Conservation (phyloP, 2,888 invertebrate species). For the Pheosia tremula region DNA sequence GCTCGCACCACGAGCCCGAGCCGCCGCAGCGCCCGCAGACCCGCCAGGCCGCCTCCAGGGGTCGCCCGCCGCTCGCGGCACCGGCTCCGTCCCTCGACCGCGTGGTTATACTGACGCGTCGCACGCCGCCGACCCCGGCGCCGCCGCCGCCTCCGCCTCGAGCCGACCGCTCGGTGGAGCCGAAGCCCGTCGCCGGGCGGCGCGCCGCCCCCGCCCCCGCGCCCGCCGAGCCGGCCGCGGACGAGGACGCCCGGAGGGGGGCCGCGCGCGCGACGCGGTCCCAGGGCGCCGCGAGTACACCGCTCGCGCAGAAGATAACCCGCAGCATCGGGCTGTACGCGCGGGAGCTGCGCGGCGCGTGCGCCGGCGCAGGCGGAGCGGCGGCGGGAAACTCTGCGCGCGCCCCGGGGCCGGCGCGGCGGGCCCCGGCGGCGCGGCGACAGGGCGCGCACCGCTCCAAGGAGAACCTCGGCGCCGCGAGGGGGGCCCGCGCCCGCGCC, state of each 20-base stretch:
- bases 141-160: constrained; percentile 38
- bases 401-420: constrained; percentile 73
- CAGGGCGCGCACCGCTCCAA: constrained; percentile 67
- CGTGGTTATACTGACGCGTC: constrained; percentile 66
- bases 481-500: constrained; percentile 61
- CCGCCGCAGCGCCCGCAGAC: constrained; percentile 59
- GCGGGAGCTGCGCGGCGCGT: constrained; percentile 53
- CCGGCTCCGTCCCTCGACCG: constrained; percentile 51
- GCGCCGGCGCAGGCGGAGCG: constrained; percentile 43
- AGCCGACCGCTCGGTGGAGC: constrained; percentile 26
- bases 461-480: constrained; percentile 73
- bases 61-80: constrained; percentile 29
- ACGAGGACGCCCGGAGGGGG: constrained; percentile 39
- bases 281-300: constrained; percentile 42
- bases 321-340: constrained; percentile 56
- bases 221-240: constrained; percentile 33
- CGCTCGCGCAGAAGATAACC: constrained; percentile 54
- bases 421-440: constrained; percentile 68
- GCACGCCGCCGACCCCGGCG: constrained; percentile 45
- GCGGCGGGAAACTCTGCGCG: constrained; percentile 72
- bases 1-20: constrained; percentile 72
- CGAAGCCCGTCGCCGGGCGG: constrained; percentile 27
- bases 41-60: constrained; percentile 49
- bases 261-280: constrained; percentile 51
- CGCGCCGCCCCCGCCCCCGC: constrained; percentile 35